Evolutionary conservation across 2,113 vertebrate species (phyloP), one percentile per base, ranked within the genome.

Genomic region (Pteropus alecto): DNA sequence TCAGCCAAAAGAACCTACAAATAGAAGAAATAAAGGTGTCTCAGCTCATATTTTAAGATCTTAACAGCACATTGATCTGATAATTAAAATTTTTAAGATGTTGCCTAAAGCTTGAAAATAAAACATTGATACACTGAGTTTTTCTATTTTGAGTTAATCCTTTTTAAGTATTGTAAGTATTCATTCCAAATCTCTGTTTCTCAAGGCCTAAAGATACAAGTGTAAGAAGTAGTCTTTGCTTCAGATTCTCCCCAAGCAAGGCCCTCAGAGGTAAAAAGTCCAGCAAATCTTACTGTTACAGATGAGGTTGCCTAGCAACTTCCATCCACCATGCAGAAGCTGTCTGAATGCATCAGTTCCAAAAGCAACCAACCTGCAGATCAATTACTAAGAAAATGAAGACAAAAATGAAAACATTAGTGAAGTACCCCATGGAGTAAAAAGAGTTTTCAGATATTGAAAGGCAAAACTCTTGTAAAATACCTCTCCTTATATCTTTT

Each of bases 231-330:
- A 92, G 35, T 65, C 58, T 93, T 87, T 81, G 65, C 67, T 28
- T 90, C 54, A 88, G 56, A 30, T 68, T 92, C 19, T 93, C 6
- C 15, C 54, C 41, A 87, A 81, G 71, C 7, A 68, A 94, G 28
- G 1, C 28, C 58, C 38, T 88, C 56, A 95, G 14, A 58, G 14
- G 24, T 54, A 38, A 77, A 88, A 91, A 3, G 30, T 58, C 18
- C 14, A 82, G 28, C 41, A 70, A 70, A 82, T n/a, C 0, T 28
- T 61, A 11, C 46, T 76, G 8, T 77, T 87, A 67, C 11, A 76
- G 73, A 43, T 71, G 15, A 84, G 35, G 90, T 96, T 97, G 76
- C 97, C 41, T 93, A 95, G 97, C 93, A 98, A 97, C 46, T 21
- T 26, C 48, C 16, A 43, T 28, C 15, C 15, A 73, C 58, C 54